These are phyloP conservation scores for Tipula helvola DNA, from an alignment of 2,888 invertebrate genomes.

Conservation along the genomic window DNA sequence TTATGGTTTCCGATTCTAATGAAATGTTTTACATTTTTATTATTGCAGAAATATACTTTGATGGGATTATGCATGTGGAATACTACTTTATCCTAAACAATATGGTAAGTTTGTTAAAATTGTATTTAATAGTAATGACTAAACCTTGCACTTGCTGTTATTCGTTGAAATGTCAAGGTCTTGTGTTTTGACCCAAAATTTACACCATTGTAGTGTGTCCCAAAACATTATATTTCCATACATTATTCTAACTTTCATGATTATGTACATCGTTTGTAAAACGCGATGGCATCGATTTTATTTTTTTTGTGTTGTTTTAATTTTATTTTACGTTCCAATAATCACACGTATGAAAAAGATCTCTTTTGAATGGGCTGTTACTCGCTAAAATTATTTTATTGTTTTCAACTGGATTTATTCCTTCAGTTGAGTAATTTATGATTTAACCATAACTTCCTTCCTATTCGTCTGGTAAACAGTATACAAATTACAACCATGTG, in stretches of 20 bases:
- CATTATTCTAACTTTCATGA: neutral
- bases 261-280: neutral
- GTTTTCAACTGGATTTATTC: neutral
- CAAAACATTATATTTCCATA: neutral
- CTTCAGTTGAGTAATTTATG: neutral
- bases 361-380: neutral
- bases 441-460: neutral
- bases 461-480: neutral
- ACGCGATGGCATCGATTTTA: neutral
- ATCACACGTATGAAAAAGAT: neutral
- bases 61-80: neutral
- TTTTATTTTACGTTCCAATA: neutral
- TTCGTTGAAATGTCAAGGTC: neutral
- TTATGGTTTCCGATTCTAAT: neutral
- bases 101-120: neutral
- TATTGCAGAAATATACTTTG: neutral
- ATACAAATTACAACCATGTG: neutral
- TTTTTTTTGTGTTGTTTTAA: neutral
- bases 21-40: neutral
- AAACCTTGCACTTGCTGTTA: neutral
- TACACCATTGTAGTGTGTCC: no score
- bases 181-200: neutral
- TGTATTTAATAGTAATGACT: neutral
- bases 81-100: neutral
- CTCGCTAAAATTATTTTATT: neutral